Base-by-base conservation (phyloP, 2,797 vertebrate genomes). In the Melanotaenia nigrans region DNA sequence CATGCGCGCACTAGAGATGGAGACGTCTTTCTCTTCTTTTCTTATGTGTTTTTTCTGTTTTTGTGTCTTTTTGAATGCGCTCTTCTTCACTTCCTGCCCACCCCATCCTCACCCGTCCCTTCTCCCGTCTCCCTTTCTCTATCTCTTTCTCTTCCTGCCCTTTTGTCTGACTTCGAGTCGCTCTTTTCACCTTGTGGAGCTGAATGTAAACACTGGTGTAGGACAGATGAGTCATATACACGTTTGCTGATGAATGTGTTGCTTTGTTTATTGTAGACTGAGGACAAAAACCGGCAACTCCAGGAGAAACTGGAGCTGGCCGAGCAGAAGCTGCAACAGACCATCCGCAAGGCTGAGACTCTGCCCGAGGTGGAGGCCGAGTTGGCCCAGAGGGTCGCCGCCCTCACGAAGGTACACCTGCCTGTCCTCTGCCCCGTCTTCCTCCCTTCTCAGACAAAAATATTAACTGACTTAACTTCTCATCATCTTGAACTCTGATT, bases 301-400 rank as follows among this genome's bases (percentile, higher is more conserved):
- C 98, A 99, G 77, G 97, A 99, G 74, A 95, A 98, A 70, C 91
- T 99, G 83, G 97, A 99, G 78, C 79, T 98, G 73, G 97, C 97
- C 0, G 97, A 99, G 78, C 98, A 98, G 84, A 99, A 98, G 92
- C 93, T 99, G 75, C 97, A 98, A 89, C 98, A 99, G 92, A 99
- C 97, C 18, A 92, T 98, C 75, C 93, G 97, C 36, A 99, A 97
- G 86, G 97, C 97, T 0, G 97, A 99, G 91, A 97, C 96, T 0
- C 90, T 99, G 61, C 98, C 98, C 0, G 97, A 99, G 90, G 98
- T 99, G 89, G 98, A 99, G 78, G 98, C 98, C 0, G 97, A 99
- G 90, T 90, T 99, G 12, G 97, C 98, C 0, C 97, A 99, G 90
- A 94, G 97, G 72, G 97, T 97, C 2, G 97, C 96, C 0, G 97